Conservation (phyloP, 2,797 vertebrate species). For the Carduelis carduelis region DNA sequence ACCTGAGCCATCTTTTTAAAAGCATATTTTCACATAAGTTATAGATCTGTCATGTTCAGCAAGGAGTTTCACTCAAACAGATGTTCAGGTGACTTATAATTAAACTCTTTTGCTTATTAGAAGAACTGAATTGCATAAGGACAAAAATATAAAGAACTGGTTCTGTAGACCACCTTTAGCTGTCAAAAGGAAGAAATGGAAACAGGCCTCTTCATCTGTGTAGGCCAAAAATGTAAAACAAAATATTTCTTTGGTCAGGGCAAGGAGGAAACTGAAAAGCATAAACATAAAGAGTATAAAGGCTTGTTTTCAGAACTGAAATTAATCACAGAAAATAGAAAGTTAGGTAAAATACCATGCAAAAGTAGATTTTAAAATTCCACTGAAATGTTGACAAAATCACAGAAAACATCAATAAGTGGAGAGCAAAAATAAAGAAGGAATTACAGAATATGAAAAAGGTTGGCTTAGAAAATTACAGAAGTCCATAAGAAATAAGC, state of each 20-base stretch:
- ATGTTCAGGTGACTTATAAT: background rate
- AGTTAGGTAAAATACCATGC: background rate
- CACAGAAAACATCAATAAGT: background rate
- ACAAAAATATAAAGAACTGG: background rate
- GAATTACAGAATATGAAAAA: background rate
- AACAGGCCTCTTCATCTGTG: background rate
- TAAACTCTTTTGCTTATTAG: background rate
- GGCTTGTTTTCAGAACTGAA: background rate
- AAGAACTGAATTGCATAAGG: background rate
- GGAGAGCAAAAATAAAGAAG: background rate
- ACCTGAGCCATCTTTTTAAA: background rate
- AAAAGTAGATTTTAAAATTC: background rate
- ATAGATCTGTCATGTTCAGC: background rate
- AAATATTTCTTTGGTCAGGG: background rate
- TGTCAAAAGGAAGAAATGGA: background rate
- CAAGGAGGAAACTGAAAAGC: fast-evolving
- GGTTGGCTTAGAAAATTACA: background rate
- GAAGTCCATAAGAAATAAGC: background rate
- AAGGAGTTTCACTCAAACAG: background rate
- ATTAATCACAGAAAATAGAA: background rate
- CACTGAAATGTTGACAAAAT: background rate
- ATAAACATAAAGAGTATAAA: background rate
- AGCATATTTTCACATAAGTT: background rate
- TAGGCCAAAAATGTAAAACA: background rate
- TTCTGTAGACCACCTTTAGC: background rate